Percentiles rank a stretch among this genome's conserved stretches.
phyloP scores from a whole-genome alignment of 2,888 invertebrate genomes.

The Cephus pygmeus region DNA sequence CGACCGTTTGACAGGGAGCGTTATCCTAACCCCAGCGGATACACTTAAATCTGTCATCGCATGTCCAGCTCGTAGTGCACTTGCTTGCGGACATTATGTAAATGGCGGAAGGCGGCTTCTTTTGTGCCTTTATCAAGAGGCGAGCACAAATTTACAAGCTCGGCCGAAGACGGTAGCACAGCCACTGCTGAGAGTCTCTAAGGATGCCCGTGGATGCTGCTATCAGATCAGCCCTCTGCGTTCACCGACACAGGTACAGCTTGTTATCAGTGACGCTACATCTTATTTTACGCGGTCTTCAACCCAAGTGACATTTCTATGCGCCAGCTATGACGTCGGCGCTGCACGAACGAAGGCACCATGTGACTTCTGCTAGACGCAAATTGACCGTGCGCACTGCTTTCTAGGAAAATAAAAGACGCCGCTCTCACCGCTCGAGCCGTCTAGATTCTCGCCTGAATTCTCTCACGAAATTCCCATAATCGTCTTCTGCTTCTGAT shows the following conservation, averaged over 20 bases:
- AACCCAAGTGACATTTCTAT: conserved; percentile 62
- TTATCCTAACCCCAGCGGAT: not conserved
- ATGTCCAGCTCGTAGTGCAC: conserved; percentile 1
- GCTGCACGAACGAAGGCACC: conserved; percentile 49
- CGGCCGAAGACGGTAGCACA: conserved; percentile 24
- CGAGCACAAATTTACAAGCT: conserved; percentile 59
- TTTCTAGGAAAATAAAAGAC: conserved; percentile 25
- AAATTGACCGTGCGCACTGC: conserved; percentile 57
- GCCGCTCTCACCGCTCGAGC: not conserved
- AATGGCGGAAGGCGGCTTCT: conserved; percentile 38
- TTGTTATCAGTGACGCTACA: conserved; percentile 64
- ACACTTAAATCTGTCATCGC: conserved; percentile 8
- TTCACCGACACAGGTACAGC: conserved; percentile 22
- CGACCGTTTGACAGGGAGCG: not conserved
- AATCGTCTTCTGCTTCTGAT: conserved; percentile 14
- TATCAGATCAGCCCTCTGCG: conserved; percentile 45
- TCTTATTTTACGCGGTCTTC: conserved; percentile 65
- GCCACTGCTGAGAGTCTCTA: conserved; percentile 3
- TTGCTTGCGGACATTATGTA: conserved; percentile 19
- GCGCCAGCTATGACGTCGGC: conserved; percentile 64
- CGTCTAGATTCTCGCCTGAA: conserved; percentile 3
- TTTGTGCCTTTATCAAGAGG: conserved; percentile 53
- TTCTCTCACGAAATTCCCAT: conserved; percentile 21
- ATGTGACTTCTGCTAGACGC: conserved; percentile 62
- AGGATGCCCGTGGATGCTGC: conserved; percentile 14